Base-by-base conservation (phyloP, 2,113 vertebrate genomes). In the Spheniscus mendiculus region DNA sequence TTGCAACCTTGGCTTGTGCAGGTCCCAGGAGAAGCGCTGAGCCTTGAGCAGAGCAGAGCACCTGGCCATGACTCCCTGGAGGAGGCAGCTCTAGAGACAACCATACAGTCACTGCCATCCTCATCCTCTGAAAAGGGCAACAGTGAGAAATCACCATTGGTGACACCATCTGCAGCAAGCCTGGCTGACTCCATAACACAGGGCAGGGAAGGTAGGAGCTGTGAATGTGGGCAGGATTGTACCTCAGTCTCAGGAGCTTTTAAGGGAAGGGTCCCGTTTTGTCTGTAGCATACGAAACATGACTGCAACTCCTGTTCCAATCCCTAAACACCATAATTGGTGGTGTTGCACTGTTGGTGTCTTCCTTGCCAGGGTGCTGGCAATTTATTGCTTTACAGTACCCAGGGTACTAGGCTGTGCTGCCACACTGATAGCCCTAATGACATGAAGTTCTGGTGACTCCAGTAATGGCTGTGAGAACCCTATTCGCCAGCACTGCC, bases 101-200 rank as follows among this genome's bases (percentile, higher is more conserved):
- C 87, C 27, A 25, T 87, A 47, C 97, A 96, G 44, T 95, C 96
- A 5, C 72, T 97, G 63, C 88, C 95, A 26, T 97, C 93, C 6
- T 97, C 93, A 34, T 97, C 96, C 44, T 96, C 95, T 7, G 97
- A 98, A 61, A 98, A 96, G 50, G 92, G 97, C 67, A 96, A 91
- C 69, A 97, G 90, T 0, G 96, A 97, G 58, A 97, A 97, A 70
- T 97, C 94, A 0, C 98, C 98, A 0, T 97, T 98, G 5, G 98
- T 99, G 89, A 98, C 98, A 4, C 98, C 98, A 4, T 98, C 98
- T 65, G 98, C 98, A 34, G 96, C 98, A 89, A 99, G 98, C 87
- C 98, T 99, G 94, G 95, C 98, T 15, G 99, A 99, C 76, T 99
- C 98, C 0, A 77, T 98, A 91, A 98, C 98, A 38, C 98, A 98